These are phyloP conservation scores for Onthophagus taurus DNA, from an alignment of 1,140 invertebrate genomes.

Conservation along the genomic window DNA sequence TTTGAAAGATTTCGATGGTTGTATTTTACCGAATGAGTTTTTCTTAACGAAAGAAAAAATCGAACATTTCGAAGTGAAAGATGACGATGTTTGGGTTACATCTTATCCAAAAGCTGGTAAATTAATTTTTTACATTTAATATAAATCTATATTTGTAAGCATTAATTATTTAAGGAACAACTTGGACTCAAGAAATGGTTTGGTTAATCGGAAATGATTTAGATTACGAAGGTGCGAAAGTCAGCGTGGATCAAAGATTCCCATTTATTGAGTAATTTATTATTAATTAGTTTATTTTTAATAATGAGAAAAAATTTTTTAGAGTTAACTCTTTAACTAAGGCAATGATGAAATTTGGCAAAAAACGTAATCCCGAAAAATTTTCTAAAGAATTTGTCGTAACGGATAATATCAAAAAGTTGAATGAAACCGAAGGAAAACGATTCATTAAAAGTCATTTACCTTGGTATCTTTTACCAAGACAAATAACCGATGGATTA, in stretches of 20 bases:
- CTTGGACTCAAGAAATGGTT: conserved; percentile 52
- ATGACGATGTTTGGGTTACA: conserved; percentile 70
- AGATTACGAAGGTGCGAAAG: conserved; percentile 43
- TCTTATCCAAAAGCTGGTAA: conserved; percentile 74
- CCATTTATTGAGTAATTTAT: conserved; percentile 59
- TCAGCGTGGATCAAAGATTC: conserved; percentile 48
- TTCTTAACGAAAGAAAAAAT: neutral
- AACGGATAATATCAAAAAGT: neutral
- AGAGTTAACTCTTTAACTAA: neutral
- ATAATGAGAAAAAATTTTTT: neutral
- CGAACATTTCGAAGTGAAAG: conserved; percentile 38
- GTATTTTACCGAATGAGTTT: neutral
- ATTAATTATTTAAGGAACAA: too few relatives aligned
- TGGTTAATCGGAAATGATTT: conserved; percentile 48
- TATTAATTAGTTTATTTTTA: neutral
- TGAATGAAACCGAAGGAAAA: neutral
- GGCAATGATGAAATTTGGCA: neutral
- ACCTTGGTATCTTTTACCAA: conserved; percentile 7
- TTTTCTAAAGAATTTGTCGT: neutral
- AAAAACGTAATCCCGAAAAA: too few relatives aligned
- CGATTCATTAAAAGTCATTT: conserved; percentile 14
- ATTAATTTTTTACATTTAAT: too few relatives aligned
- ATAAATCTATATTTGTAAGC: too few relatives aligned
- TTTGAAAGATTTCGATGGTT: neutral
- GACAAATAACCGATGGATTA: conserved; percentile 8